Base-by-base conservation (phyloP, 2,888 invertebrate species). In the Caradrina kadenii region DNA sequence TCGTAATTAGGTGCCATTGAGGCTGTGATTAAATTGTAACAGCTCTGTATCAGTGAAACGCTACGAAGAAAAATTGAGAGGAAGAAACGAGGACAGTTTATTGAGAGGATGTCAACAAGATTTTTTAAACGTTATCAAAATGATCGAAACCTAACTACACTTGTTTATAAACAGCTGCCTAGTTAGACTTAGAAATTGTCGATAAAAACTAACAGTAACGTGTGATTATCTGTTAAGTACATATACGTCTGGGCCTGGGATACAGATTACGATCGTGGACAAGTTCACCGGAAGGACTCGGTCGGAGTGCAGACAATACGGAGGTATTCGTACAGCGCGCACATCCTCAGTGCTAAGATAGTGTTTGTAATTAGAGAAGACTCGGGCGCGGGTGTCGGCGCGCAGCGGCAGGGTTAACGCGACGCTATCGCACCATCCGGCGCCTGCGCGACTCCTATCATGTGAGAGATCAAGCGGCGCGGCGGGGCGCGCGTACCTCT, bases 311-410 rank as follows among this genome's bases (percentile, higher is more conserved):
- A 90, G 87, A 93, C 93, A 93, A 92, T 93, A 93, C 90, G 88
- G 87, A 77, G 80, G 82, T 88, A 80, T 86, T 84, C 80, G 77
- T 80, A 81, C 80, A 61, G 75, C 70, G 89, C 85, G 90, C 87
- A 89, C 88, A 90, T 90, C 91, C 89, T 90, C 86, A 81, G 64
- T 63, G 22, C 88, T 89, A 88, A 87, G 89, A 90, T 90, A 89
- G 89, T 88, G 91, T 88, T 90, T 86, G 92, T 93, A 95, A 95
- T 95, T 95, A 94, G 93, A 90, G 90, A 89, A 89, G 89, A 83
- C 89, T 60, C 65, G 63, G 62, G 69, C 70, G 85, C 69, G 81
- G 81, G 77, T 77, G 81, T 77, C 71, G 65, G 77, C 82, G 85
- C 76, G 84, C 81, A 85, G 87, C 85, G 82, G 84, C 81, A 79